Conservation (phyloP, 2,888 invertebrate genomes). For the Anthophora plumipes region DNA sequence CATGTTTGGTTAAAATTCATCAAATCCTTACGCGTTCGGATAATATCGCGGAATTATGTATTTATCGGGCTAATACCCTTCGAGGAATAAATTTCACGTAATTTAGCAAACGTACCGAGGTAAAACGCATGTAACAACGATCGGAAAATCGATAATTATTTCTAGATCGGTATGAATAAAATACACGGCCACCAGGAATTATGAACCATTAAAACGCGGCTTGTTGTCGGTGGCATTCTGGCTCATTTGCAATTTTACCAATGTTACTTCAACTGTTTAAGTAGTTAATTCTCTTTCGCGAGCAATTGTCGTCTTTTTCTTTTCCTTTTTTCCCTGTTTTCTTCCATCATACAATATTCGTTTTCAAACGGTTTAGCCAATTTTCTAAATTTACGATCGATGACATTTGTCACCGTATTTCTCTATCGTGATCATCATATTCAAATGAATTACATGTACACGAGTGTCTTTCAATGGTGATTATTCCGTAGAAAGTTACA, state of each 20-base stretch:
- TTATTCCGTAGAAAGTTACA: neutral
- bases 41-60: conserved; percentile 6
- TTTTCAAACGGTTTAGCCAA: neutral
- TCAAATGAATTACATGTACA: neutral
- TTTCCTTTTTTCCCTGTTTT: no score
- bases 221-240: neutral
- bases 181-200: neutral
- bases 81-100: conserved; percentile 21
- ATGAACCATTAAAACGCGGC: neutral
- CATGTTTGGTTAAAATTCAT: conserved; percentile 15
- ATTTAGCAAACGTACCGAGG: neutral
- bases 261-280: neutral
- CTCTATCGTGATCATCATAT: neutral
- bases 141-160: conserved; percentile 1
- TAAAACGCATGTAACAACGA: neutral
- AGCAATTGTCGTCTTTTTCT: neutral
- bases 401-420: neutral
- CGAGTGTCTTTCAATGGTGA: no score
- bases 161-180: neutral
- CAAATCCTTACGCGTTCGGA: neutral
- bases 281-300: neutral
- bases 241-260: neutral
- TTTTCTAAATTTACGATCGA: neutral
- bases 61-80: conserved; percentile 5
- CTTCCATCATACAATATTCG: neutral